Evolutionary conservation across 2,888 invertebrate genomes (phyloP).

Genomic region (Melipona beecheii): DNA sequence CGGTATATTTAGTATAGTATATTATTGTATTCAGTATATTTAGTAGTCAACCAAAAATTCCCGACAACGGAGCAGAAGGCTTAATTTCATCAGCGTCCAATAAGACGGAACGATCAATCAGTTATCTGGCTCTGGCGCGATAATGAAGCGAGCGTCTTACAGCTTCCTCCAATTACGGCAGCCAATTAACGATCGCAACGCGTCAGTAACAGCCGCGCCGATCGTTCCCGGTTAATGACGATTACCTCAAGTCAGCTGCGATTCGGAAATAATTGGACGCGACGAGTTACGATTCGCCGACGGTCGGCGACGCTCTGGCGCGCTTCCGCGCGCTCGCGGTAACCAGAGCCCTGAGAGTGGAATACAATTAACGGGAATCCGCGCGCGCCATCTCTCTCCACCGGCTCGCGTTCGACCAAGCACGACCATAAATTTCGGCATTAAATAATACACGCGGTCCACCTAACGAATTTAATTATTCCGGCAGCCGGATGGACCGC

Average conservation of each 20-base stretch:
- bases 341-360: constrained; percentile 38
- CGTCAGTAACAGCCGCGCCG: constrained; percentile 37
- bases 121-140: constrained; percentile 7
- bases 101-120: constrained; percentile 9
- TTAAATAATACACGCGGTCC: constrained; percentile 37
- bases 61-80: not conserved
- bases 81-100: not conserved
- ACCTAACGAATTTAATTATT: constrained; percentile 39
- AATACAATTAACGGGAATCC: constrained; percentile 50
- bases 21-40: too few relatives aligned
- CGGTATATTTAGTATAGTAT: too few relatives aligned
- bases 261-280: constrained; percentile 66
- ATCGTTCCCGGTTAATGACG: constrained; percentile 50
- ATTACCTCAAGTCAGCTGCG: constrained; percentile 59
- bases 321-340: constrained; percentile 34
- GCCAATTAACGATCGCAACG: constrained; percentile 31
- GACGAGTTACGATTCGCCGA: constrained; percentile 52
- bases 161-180: constrained; percentile 9
- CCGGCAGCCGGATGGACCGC: constrained; percentile 1
- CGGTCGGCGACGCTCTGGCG: constrained; percentile 37
- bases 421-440: constrained; percentile 34
- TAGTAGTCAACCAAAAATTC: not conserved
- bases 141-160: constrained; percentile 44
- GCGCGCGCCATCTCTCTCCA: not conserved
- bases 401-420: constrained; percentile 4